phyloP scores from a whole-genome alignment of 2,888 invertebrate genomes.

The Mesoligia furuncula region DNA sequence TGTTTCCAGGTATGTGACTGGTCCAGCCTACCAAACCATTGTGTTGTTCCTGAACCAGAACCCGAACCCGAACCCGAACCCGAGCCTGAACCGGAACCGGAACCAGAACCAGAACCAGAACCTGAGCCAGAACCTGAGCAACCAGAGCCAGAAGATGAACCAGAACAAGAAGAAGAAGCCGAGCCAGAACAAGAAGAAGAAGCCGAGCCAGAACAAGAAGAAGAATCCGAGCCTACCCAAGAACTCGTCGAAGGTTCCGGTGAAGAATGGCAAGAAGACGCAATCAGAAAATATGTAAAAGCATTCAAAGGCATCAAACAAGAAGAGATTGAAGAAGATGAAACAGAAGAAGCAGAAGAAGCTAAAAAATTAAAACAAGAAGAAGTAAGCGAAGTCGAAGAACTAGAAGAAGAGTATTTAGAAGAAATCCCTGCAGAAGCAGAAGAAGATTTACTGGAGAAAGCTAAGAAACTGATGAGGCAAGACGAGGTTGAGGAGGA shows the following conservation, averaged over 20 bases:
- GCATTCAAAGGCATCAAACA: constrained; percentile 63
- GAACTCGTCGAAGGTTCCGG: constrained; percentile 68
- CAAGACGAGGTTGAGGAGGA: constrained; percentile 54
- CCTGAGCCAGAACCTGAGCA: constrained; percentile 80
- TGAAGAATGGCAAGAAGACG: constrained; percentile 70
- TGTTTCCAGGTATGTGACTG: constrained; percentile 82
- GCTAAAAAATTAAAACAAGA: constrained; percentile 53
- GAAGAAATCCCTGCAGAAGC: constrained; percentile 56
- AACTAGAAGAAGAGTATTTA: constrained; percentile 60
- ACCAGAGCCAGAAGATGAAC: constrained; percentile 67
- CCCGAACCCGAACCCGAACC: constrained; percentile 78
- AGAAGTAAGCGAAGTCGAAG: constrained; percentile 49
- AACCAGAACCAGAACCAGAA: constrained; percentile 75
- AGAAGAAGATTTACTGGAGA: constrained; percentile 48
- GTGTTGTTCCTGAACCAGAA: constrained; percentile 79
- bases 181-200: constrained; percentile 69
- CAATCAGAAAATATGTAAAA: constrained; percentile 62
- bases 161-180: constrained; percentile 59
- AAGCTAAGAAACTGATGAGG: constrained; percentile 39
- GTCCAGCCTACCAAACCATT: constrained; percentile 76
- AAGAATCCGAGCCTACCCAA: constrained; percentile 25
- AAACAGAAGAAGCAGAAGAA: constrained; percentile 44
- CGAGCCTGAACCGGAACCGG: constrained; percentile 77
- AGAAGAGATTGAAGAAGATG: constrained; percentile 62
- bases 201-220: constrained; percentile 73